These are phyloP conservation scores for Nansenia antarctica DNA, from an alignment of 2,113 vertebrate genomes.

Conservation along the genomic window DNA sequence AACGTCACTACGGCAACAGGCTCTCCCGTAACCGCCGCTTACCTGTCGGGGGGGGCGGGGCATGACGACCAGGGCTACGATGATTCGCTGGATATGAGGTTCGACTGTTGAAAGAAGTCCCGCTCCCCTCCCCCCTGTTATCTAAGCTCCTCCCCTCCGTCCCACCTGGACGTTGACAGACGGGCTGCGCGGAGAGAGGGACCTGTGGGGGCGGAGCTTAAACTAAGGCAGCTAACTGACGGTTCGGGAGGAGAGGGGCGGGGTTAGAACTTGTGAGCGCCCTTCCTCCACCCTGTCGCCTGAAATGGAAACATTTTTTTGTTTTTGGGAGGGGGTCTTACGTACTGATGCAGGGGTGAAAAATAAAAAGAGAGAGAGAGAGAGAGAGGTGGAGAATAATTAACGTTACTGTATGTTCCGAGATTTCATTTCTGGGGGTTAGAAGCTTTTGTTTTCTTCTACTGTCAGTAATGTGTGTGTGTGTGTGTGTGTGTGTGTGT, in stretches of 20 bases:
- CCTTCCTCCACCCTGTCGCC: slow-evolving; percentile 37
- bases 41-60: slow-evolving; percentile 73
- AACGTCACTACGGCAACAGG: slow-evolving; percentile 95
- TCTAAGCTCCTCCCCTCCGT: slow-evolving; percentile 42
- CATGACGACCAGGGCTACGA: slow-evolving; percentile 94
- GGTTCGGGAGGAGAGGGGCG: slow-evolving; percentile 19
- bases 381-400: slow-evolving; percentile 12
- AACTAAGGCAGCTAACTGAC: slow-evolving; percentile 94
- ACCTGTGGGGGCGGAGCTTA: slow-evolving; percentile 68
- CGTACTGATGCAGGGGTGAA: slow-evolving; percentile 41
- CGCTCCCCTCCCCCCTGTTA: slow-evolving; percentile 34
- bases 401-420: slow-evolving; percentile 68
- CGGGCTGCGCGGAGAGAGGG: slow-evolving; percentile 25
- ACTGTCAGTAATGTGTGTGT: slow-evolving; percentile 84
- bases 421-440: slow-evolving; percentile 59
- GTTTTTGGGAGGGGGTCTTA: slow-evolving; percentile 79
- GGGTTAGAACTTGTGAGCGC: slow-evolving; percentile 31
- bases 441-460: slow-evolving; percentile 33
- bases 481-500: slow-evolving; percentile 18
- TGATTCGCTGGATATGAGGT: slow-evolving; percentile 97
- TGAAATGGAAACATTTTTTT: slow-evolving; percentile 61
- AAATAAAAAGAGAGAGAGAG: slow-evolving; percentile 8
- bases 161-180: slow-evolving; percentile 46
- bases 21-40: slow-evolving; percentile 69
- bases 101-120: slow-evolving; percentile 92